phyloP scores from a whole-genome alignment of 2,113 vertebrate genomes.

The Chlorocebus sabaeus region DNA sequence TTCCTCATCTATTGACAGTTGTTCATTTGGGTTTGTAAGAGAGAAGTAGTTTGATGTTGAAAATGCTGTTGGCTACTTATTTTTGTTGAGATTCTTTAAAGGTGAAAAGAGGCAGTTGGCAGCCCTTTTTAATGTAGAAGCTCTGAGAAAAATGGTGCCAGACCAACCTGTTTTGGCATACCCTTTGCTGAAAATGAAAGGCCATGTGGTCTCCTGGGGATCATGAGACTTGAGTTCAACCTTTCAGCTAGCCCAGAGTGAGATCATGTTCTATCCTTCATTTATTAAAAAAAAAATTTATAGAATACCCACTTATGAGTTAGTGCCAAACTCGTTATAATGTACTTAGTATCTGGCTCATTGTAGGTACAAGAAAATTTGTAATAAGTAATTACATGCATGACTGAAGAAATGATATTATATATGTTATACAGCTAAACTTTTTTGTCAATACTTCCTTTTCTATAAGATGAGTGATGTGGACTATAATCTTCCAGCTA shows the following conservation, averaged over 20 bases:
- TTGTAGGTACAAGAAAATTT: not conserved
- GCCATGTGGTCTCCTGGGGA: not conserved
- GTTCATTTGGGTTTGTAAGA: not conserved
- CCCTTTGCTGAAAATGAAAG: not conserved
- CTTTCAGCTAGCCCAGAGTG: not conserved
- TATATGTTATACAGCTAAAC: not conserved
- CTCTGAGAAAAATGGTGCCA: not conserved
- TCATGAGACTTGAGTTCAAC: not conserved
- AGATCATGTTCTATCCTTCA: not conserved
- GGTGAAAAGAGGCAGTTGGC: not conserved
- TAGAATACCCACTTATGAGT: not conserved
- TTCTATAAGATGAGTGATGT: not conserved
- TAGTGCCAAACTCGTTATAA: not conserved
- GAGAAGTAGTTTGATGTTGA: not conserved
- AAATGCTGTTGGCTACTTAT: not conserved
- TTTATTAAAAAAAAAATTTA: not conserved
- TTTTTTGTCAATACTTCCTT: not conserved
- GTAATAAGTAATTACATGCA: not conserved
- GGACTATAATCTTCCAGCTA: not conserved
- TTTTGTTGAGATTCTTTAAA: not conserved
- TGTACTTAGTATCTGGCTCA: not conserved
- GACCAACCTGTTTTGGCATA: not conserved
- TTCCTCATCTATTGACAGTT: not conserved
- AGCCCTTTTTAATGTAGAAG: not conserved
- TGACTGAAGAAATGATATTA: not conserved